Conservation (phyloP, 2,888 invertebrate species). For the Andrena bucephala region DNA sequence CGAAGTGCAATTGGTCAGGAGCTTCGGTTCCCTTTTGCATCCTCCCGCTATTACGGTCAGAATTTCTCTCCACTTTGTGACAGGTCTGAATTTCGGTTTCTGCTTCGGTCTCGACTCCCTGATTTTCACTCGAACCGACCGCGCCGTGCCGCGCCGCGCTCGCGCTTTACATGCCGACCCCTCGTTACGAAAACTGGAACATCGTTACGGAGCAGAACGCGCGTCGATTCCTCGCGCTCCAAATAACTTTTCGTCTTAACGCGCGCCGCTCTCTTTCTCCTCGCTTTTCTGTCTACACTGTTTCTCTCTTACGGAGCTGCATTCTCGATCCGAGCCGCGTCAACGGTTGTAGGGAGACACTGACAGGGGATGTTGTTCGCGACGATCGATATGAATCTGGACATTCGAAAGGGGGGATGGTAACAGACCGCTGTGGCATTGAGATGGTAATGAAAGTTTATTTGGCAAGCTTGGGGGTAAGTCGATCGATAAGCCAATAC, state of each 20-base stretch:
- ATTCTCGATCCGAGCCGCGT: conserved; percentile 8
- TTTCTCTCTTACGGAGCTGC: neutral
- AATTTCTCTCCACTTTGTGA: too few species aligned
- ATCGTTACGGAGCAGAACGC: conserved; percentile 52
- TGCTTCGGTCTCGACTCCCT: too few species aligned
- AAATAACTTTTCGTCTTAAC: conserved; percentile 45
- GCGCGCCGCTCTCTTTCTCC: neutral
- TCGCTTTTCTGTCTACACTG: neutral
- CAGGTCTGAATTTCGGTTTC: too few species aligned
- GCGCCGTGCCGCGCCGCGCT: neutral
- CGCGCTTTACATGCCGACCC: conserved; percentile 33
- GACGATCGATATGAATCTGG: neutral
- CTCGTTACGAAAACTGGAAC: conserved; percentile 58
- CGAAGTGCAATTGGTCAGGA: too few species aligned
- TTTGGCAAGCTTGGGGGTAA: too few species aligned
- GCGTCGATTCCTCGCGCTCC: conserved; percentile 48
- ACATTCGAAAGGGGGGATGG: neutral
- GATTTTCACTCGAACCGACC: conserved; percentile 40
- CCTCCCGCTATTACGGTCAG: too few species aligned
- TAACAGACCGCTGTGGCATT: neutral
- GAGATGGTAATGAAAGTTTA: too few species aligned
- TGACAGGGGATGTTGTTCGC: neutral
- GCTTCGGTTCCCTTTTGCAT: too few species aligned
- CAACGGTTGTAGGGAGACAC: neutral
- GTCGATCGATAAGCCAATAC: too few species aligned